These are phyloP conservation scores for Tenualosa ilisha DNA, from an alignment of 2,797 vertebrate genomes.

Conservation along the genomic window DNA sequence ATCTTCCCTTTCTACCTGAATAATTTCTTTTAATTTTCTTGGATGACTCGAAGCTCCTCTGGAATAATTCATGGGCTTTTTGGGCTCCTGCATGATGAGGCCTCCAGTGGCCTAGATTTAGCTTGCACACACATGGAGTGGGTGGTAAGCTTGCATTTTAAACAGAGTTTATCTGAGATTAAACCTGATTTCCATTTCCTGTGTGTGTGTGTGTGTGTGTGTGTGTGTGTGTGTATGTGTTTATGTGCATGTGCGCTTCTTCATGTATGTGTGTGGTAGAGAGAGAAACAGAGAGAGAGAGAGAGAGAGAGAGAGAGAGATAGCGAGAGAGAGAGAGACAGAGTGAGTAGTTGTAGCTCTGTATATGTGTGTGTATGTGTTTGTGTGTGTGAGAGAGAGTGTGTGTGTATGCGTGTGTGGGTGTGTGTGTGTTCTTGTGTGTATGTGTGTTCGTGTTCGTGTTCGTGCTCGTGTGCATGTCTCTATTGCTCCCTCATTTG, in stretches of 20 bases:
- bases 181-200: slow-evolving; percentile 38
- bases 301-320: background rate
- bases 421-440: background rate
- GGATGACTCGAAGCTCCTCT: slow-evolving; percentile 7
- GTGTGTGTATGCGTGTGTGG: background rate
- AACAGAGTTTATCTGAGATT: slow-evolving; percentile 40
- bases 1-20: slow-evolving; percentile 23
- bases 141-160: slow-evolving; percentile 47
- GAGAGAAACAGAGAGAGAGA: background rate
- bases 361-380: too few relatives aligned
- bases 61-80: slow-evolving; percentile 41
- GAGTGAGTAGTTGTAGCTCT: too few relatives aligned
- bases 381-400: too few relatives aligned
- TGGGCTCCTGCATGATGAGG: slow-evolving; percentile 34
- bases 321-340: too few relatives aligned
- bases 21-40: slow-evolving; percentile 28
- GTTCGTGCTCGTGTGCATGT: background rate
- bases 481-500: background rate
- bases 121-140: slow-evolving; percentile 38
- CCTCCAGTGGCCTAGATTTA: slow-evolving; percentile 51
- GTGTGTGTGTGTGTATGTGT: background rate
- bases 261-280: background rate
- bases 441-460: background rate
- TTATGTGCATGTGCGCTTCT: background rate
- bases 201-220: background rate